A percentile compares a stretch with the other conserved stretches of the same genome.
These are phyloP conservation scores for Mus musculus DNA, from an alignment of 2,113 vertebrate genomes.

Conservation along the genomic window DNA sequence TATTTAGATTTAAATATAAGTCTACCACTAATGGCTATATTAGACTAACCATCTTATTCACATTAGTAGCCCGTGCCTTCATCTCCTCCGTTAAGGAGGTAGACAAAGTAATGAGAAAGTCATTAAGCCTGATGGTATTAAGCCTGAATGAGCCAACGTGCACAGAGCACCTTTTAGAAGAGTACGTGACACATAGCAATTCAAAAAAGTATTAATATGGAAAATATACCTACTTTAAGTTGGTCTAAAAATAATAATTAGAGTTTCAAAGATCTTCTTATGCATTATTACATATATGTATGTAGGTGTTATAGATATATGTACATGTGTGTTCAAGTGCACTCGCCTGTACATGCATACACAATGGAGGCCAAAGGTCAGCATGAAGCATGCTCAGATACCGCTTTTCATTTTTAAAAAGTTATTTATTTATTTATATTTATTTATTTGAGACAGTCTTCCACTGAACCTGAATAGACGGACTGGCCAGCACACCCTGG, in stretches of 20 bases:
- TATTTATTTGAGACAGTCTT: too few relatives aligned
- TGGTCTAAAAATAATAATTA: not conserved
- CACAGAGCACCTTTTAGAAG: not conserved
- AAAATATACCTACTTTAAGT: conserved; percentile 26
- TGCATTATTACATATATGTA: not conserved
- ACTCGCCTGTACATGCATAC: not conserved
- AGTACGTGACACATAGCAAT: not conserved
- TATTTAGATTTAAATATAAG: conserved; percentile 11
- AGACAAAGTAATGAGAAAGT: not conserved
- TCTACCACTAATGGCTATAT: not conserved
- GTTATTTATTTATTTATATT: too few relatives aligned
- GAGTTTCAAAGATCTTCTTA: not conserved
- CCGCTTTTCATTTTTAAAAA: not conserved
- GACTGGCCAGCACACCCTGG: not conserved
- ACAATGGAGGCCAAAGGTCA: not conserved
- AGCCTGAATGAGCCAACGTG: conserved; percentile 7
- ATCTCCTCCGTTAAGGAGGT: conserved; percentile 30
- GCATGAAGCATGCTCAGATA: not conserved
- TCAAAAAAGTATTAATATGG: conserved; percentile 41
- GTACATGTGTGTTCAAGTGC: not conserved
- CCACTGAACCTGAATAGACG: too few relatives aligned
- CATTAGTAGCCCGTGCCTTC: not conserved
- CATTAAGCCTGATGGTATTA: not conserved
- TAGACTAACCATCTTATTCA: not conserved
- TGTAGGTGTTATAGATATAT: not conserved